Base-by-base conservation (phyloP, 1,140 invertebrate genomes). In the Drosophila obscura region DNA sequence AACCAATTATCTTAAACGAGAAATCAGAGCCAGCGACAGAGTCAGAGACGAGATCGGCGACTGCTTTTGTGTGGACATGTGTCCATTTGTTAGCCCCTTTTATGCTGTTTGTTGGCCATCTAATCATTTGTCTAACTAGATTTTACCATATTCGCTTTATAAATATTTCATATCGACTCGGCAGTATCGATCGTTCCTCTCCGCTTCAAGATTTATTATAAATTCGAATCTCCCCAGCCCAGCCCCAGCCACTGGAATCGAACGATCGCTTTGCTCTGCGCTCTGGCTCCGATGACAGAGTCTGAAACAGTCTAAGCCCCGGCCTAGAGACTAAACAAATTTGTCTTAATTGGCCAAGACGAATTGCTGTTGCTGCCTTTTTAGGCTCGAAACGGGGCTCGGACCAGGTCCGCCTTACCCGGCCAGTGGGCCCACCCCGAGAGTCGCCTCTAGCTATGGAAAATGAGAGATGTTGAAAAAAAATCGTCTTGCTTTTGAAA, bases 271-370 rank as follows among this genome's bases (percentile, higher is more conserved):
- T 4, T 4, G 11, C 35, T 39, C 35, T 11, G 4, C 11, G 4
- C 35, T 39, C 35, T 39, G 24, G 67, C 48, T 55, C 49, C 53
- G 52, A 50, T 55, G 67, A 64, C 71, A 73, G 62, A 49, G 31
- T 35, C 31, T 9, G 31, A 35, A 35, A 35, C 31, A 35, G 31
- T 59, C 35, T 58, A 41, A 58, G 58, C 57, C 56, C 15, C 52
- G 24, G 51, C 50, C 51, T 56, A 64, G 53, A 48, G 67, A 50
- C 64, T 67, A 68, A 77, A 77, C 75, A 77, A 77, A 77, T 77
- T 61, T 77, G 72, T 75, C 72, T 77, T 78, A 78, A 78, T 71
- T 75, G 76, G 76, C 73, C 73, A 75, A 75, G 73, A 74, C 75
- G 75, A 77, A 77, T 77, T 50, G 75, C 55, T 39, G 58, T 65